These are phyloP conservation scores for Lepidostoma basale DNA, from an alignment of 1,140 invertebrate genomes.

Conservation along the genomic window DNA sequence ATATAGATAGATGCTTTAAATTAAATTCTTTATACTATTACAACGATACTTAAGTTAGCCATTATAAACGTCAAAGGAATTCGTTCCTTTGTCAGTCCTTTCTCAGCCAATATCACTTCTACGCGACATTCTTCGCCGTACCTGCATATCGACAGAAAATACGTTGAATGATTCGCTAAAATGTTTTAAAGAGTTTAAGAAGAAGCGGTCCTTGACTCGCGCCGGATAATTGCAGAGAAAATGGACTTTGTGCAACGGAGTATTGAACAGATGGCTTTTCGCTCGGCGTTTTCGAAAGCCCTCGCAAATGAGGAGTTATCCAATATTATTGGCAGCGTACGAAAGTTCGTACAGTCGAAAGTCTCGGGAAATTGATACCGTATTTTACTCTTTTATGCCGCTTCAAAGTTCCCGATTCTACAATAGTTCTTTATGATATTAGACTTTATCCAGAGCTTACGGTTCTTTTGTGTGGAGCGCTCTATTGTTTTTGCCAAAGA, in stretches of 20 bases:
- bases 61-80: conserved; percentile 28
- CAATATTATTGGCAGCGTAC: neutral
- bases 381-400: too few species aligned
- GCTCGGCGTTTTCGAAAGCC: neutral
- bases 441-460: conserved; percentile 10
- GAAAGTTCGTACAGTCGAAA: neutral
- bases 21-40: conserved; percentile 21
- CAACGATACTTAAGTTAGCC: conserved; percentile 16
- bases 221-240: neutral
- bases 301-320: conserved; percentile 4
- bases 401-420: neutral
- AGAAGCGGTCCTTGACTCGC: neutral
- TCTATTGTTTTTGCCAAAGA: conserved; percentile 40
- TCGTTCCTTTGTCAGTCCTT: conserved; percentile 20
- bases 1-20: neutral
- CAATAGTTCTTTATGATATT: conserved; percentile 27
- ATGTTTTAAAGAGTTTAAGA: conserved; percentile 12
- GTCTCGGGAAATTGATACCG: conserved; percentile 11
- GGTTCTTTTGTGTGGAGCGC: conserved; percentile 25
- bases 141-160: neutral
- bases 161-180: conserved; percentile 15
- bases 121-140: conserved; percentile 2
- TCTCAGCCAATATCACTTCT: conserved; percentile 22
- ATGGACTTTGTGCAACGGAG: too few species aligned
- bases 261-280: conserved; percentile 4